Evolutionary conservation across 2,113 vertebrate genomes (phyloP).

Genomic region (Zosterops borbonicus): DNA sequence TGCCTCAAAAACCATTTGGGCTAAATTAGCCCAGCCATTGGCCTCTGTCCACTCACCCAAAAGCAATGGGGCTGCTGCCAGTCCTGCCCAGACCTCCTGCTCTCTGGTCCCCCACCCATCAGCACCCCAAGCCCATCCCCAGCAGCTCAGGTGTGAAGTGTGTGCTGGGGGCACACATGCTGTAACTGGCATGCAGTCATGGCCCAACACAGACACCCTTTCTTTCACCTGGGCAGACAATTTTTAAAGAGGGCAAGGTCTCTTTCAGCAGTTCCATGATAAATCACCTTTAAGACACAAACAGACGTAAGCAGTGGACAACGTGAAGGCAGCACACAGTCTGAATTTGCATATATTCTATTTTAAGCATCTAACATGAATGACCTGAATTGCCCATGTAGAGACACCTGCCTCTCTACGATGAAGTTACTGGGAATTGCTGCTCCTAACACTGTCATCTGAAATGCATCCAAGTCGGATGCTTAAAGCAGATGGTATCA

Average conservation of each 20-base stretch:
- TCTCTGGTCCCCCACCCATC: background rate
- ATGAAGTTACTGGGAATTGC: background rate
- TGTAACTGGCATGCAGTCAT: background rate
- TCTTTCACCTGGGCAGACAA: background rate
- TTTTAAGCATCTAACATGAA: slow-evolving; percentile 18
- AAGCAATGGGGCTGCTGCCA: background rate
- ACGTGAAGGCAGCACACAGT: background rate
- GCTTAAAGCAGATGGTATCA: slow-evolving; percentile 55
- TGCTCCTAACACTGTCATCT: background rate
- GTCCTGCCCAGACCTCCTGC: background rate
- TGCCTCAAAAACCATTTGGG: background rate
- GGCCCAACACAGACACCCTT: background rate
- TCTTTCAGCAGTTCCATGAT: background rate
- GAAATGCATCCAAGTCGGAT: slow-evolving; percentile 41
- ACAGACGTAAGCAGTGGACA: background rate
- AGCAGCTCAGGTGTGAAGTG: background rate
- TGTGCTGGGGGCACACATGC: background rate
- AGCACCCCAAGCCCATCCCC: background rate
- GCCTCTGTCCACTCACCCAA: background rate
- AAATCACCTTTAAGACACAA: background rate
- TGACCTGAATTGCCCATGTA: background rate
- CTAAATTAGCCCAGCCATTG: background rate
- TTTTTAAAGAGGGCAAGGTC: background rate
- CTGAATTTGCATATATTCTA: background rate
- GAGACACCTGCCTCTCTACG: slow-evolving; percentile 26